Percentiles rank a stretch among this genome's conserved stretches.
phyloP scores from a whole-genome alignment of 2,888 invertebrate genomes.

The Tiphia femorata region DNA sequence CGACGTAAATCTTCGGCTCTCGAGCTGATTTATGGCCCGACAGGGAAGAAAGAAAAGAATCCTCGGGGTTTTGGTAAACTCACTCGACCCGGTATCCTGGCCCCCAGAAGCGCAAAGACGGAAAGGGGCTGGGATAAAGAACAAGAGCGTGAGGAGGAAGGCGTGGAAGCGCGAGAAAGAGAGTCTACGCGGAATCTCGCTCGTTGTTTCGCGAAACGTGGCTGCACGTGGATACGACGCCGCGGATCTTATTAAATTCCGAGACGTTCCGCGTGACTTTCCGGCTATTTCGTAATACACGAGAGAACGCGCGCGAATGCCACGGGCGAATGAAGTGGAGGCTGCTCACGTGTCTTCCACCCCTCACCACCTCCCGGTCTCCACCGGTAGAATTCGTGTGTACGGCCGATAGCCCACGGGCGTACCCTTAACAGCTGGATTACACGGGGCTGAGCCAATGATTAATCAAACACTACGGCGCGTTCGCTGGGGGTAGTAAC shows the following conservation, averaged over 20 bases:
- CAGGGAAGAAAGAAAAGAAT: constrained; percentile 25
- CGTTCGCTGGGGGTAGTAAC: constrained; percentile 46
- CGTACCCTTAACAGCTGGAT: constrained; percentile 51
- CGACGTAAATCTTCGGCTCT: constrained; percentile 38
- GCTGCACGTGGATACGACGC: constrained; percentile 19
- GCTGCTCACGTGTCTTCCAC: neutral
- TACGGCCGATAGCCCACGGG: constrained; percentile 27
- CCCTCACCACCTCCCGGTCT: constrained; percentile 10
- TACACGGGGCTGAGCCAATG: constrained; percentile 51
- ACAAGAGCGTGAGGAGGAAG: neutral
- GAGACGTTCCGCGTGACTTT: constrained; percentile 8
- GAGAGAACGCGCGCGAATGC: no score
- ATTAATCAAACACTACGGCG: constrained; percentile 54
- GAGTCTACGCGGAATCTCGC: neutral
- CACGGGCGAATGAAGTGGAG: no score
- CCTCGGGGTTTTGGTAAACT: constrained; percentile 34
- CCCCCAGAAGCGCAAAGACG: neutral
- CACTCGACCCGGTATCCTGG: neutral
- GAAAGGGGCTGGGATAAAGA: neutral
- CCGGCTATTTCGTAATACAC: no score
- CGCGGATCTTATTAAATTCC: constrained; percentile 36
- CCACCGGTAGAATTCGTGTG: constrained; percentile 11
- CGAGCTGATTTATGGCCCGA: constrained; percentile 39
- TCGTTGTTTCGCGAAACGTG: constrained; percentile 5
- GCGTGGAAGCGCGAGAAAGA: neutral